Conservation (phyloP, 2,797 vertebrate genomes). For the Lacerta viridis region DNA sequence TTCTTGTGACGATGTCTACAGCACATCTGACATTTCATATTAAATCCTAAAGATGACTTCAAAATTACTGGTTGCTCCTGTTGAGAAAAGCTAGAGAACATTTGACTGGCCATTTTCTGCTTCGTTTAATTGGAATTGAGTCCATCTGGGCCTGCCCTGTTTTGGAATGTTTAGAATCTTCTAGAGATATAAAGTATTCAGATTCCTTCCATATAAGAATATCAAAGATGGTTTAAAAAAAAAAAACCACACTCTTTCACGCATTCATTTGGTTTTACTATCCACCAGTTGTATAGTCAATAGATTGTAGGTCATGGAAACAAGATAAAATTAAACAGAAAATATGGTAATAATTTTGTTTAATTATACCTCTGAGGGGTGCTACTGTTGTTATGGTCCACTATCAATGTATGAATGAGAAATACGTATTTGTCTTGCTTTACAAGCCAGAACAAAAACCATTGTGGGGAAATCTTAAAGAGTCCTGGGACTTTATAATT, state of each 20-base stretch:
- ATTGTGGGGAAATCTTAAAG: slow-evolving; percentile 52
- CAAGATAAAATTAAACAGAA: slow-evolving; percentile 45
- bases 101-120: background rate
- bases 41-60: background rate
- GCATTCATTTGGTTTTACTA: slow-evolving; percentile 53
- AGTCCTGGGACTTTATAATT: slow-evolving; percentile 36
- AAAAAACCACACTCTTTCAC: slow-evolving; percentile 50
- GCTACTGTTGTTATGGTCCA: background rate
- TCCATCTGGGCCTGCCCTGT: background rate
- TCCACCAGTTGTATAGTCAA: slow-evolving; percentile 8
- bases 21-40: background rate
- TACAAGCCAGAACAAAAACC: slow-evolving; percentile 51
- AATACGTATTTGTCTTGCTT: slow-evolving; percentile 27
- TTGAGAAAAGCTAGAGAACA: background rate
- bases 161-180: background rate
- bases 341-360: background rate
- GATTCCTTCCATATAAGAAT: slow-evolving; percentile 13
- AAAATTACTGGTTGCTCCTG: background rate
- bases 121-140: background rate
- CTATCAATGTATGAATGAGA: slow-evolving; percentile 35
- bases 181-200: background rate
- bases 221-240: slow-evolving; percentile 15
- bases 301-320: slow-evolving; percentile 21
- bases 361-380: background rate
- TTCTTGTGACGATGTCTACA: background rate